Base-by-base conservation (phyloP, 23 tunicate genomes). In the Halocynthia roretzi region DNA sequence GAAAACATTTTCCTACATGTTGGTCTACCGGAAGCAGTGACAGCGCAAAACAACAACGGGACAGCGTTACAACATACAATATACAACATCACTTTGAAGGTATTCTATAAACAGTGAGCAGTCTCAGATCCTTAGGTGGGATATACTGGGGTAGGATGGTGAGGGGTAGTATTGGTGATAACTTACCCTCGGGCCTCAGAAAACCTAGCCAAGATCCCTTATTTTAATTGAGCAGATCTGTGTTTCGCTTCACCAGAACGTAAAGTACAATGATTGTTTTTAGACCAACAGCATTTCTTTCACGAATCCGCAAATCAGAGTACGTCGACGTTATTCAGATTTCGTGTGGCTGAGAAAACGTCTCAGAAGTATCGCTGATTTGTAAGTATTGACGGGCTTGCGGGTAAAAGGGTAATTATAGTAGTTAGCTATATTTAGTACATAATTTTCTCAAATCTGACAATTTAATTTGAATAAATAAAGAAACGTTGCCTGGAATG, bases 221-320 rank as follows among this genome's bases (percentile, higher is more conserved):
- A n/a, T n/a, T n/a, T n/a, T n/a, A n/a, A n/a, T n/a, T n/a, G n/a
- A 56, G 62, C 10, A 56, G 62, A 56, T 56, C 12, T 56, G 62
- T 56, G 62, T 12, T 12, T 58, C 63, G 63, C 15, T 14, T 14
- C 15, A 2, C 15, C 17, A 4, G 63, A 14, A 58, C 63, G 1
- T 58, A 14, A 14, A 58, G 15, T 14, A n/a, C 17, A 14, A 58
- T 58, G 15, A 4, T 58, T 31, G 44, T 65, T 71, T 74, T 56
- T 64, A 74, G 78, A 74, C 78, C 8, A 74, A 74, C 78, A 74
- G 78, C 56, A 54, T 74, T 14, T 74, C 78, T 15, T 74, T 74
- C 56, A 19, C 78, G 68, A 64, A 62, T 20, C 63, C 78, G 10
- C 2, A 74, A 20, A 74, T 56, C 10, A 19, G 65, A 11, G 78